A percentile compares a stretch with the other conserved stretches of the same genome.
Evolutionary conservation across 2,888 invertebrate genomes (phyloP).

Genomic region (Endomychus coccineus): DNA sequence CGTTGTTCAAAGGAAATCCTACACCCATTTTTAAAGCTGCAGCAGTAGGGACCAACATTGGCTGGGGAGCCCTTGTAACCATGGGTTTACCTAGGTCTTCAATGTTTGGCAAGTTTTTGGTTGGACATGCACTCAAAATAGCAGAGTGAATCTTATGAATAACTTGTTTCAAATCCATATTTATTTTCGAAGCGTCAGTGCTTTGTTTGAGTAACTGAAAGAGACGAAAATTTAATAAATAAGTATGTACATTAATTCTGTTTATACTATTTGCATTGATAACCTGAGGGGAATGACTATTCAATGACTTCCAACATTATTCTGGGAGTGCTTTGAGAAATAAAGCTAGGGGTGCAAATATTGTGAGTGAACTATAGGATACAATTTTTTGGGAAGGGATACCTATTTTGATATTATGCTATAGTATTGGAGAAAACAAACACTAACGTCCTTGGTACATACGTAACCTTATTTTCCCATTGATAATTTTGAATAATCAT

Average conservation of each 20-base stretch:
- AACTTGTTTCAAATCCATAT: conserved; percentile 53
- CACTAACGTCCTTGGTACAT: too few relatives aligned
- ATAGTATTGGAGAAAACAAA: too few relatives aligned
- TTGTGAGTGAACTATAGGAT: too few relatives aligned
- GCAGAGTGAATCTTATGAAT: conserved; percentile 56
- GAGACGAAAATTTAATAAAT: conserved; percentile 4
- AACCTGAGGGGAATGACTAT: too few relatives aligned
- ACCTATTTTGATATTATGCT: too few relatives aligned
- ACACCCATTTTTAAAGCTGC: conserved; percentile 82
- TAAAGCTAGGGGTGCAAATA: too few relatives aligned
- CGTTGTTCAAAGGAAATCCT: conserved; percentile 70
- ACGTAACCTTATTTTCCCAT: too few relatives aligned
- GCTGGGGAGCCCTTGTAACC: conserved; percentile 38
- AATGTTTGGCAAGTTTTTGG: conserved; percentile 51
- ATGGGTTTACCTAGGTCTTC: conserved; percentile 48
- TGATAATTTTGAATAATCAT: too few relatives aligned
- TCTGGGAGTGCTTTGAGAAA: too few relatives aligned
- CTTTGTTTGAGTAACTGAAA: conserved; percentile 52
- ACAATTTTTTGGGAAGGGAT: too few relatives aligned
- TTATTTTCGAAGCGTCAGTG: conserved; percentile 56
- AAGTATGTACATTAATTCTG: not conserved
- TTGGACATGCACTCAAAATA: conserved; percentile 54
- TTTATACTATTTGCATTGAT: not conserved
- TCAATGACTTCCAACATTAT: too few relatives aligned
- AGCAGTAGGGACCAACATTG: conserved; percentile 69